Evolutionary conservation across 2,797 vertebrate genomes (phyloP), one percentile per base, ranked within the genome.

Genomic region (Pelobates cultripes): DNA sequence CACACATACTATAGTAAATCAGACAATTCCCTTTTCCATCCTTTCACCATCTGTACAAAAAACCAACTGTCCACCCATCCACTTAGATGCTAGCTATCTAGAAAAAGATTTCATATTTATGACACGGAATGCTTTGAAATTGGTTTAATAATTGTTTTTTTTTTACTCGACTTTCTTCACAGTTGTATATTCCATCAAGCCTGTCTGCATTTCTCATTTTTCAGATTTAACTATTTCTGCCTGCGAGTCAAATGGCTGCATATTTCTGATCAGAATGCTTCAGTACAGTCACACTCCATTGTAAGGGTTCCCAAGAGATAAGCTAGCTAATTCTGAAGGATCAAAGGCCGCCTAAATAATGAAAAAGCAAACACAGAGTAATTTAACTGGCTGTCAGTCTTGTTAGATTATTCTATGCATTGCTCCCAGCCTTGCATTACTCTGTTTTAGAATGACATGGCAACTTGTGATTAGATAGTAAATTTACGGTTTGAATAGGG

Each of bases 401-500:
- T 76, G 15, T 78, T 86, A 85, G 84, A 88, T 88, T 86, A 85
- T 75, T 72, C 89, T 86, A 76, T 2, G 5, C 81, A 68, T 14
- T 42, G 75, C 83, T 85, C 67, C 5, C 86, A 86, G 85, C 77
- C 73, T 70, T 79, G 55, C 76, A 86, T 87, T 89, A 84, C 41
- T 75, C 53, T 85, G 85, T 85, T 89, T 81, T 87, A 85, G 74
- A 88, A 80, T 85, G 86, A 88, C 86, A 88, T 70, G 83, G 86
- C 84, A 89, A 83, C 84, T 86, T 87, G 77, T 86, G 82, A 88
- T 89, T 85, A 86, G 87, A 88, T 44, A 87, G 85, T 84, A 87
- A 88, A 89, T 90, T 90, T 86, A 86, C 83, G 87, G 83, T 88
- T 88, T 86, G 85, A 89, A 87, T 74, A 86, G 70, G 61, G 83